These are phyloP conservation scores for Sturnus vulgaris DNA, from an alignment of 2,113 vertebrate genomes.

Conservation along the genomic window DNA sequence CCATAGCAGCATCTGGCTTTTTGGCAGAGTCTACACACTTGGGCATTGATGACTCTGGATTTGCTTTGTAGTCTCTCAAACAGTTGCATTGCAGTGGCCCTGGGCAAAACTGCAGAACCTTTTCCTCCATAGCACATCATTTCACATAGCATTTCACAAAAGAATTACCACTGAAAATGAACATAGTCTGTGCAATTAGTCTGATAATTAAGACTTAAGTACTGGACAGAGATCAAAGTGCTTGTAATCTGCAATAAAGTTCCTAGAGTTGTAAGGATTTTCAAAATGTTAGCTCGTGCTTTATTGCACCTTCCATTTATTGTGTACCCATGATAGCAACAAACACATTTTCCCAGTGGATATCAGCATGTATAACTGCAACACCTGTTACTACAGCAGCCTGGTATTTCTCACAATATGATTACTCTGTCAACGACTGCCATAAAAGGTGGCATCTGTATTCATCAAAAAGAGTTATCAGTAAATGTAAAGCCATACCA, in stretches of 20 bases:
- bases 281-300: constrained; percentile 83
- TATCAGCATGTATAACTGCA: constrained; percentile 82
- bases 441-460: constrained; percentile 91
- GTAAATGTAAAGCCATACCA: constrained; percentile 84
- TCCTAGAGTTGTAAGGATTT: constrained; percentile 87
- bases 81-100: neutral
- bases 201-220: constrained; percentile 99
- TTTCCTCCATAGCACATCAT: neutral
- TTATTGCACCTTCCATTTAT: constrained; percentile 84
- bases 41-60: constrained; percentile 17
- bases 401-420: constrained; percentile 92
- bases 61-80: constrained; percentile 11
- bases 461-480: constrained; percentile 95
- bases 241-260: constrained; percentile 94
- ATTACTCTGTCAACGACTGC: constrained; percentile 93
- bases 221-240: constrained; percentile 93
- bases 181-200: constrained; percentile 95
- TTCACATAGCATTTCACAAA: constrained; percentile 69
- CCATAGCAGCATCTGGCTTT: constrained; percentile 63
- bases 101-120: neutral
- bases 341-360: constrained; percentile 89
- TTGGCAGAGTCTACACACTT: constrained; percentile 51
- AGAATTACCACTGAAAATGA: constrained; percentile 95
- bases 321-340: constrained; percentile 85
- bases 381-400: constrained; percentile 94